A percentile compares a stretch with the other conserved stretches of the same genome.
Conservation (phyloP, 2,797 vertebrate species). For the Muscicapa striata region DNA sequence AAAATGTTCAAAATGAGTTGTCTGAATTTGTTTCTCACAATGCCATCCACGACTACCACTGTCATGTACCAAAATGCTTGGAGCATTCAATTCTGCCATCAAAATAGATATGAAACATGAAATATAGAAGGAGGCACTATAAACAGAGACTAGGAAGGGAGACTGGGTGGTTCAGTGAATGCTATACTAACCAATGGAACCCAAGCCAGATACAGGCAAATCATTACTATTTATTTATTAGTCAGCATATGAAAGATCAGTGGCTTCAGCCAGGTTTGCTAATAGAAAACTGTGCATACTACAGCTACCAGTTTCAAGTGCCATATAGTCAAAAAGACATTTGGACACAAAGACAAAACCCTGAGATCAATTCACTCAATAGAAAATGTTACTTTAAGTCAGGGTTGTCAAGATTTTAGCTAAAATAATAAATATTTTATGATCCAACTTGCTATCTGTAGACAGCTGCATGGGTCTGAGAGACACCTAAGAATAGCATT, state of each 20-base stretch:
- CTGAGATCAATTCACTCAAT: not conserved
- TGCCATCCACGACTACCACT: too few species aligned
- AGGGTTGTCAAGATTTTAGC: not conserved
- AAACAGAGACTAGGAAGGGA: not conserved
- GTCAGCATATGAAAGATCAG: not conserved
- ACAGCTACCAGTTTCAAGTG: too few species aligned
- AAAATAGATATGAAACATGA: not conserved
- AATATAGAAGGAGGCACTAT: not conserved
- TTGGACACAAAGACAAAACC: not conserved
- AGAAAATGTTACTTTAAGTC: not conserved
- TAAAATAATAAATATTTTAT: not conserved
- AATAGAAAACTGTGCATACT: not conserved
- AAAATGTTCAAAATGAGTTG: not conserved
- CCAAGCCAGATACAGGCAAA: not conserved
- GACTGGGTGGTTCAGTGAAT: not conserved
- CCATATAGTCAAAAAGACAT: not conserved
- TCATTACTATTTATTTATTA: not conserved
- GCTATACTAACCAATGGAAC: not conserved
- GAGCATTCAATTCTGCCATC: not conserved
- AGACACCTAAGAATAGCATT: not conserved
- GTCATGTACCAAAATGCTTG: not conserved
- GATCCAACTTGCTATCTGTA: not conserved
- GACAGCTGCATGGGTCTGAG: not conserved
- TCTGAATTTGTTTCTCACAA: not conserved
- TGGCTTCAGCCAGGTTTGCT: not conserved